phyloP scores from a whole-genome alignment of 2,797 vertebrate species.

The Enteromius thamalakanensis region DNA sequence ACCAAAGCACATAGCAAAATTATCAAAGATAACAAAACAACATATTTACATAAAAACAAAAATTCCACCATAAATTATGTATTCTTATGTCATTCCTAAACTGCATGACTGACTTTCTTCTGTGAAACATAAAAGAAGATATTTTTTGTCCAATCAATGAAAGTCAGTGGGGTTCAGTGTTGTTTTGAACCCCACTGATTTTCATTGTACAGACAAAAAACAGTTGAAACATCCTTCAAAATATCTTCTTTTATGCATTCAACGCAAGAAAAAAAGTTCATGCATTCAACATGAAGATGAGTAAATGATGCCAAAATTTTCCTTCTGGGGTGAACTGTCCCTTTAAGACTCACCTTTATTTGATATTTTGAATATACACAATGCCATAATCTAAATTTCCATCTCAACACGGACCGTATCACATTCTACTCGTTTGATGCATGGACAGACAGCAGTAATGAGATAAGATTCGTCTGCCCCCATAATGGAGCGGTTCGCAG shows the following conservation, averaged over 20 bases:
- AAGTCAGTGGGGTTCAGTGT: not conserved
- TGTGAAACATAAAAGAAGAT: not conserved
- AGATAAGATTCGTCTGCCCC: conserved; percentile 56
- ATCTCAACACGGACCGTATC: not conserved
- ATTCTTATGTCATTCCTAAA: not conserved
- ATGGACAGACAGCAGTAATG: conserved; percentile 54
- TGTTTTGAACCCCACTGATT: not conserved
- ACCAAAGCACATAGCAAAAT: not conserved
- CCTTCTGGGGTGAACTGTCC: not conserved
- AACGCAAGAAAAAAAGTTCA: not conserved
- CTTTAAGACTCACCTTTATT: not conserved
- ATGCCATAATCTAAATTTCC: conserved; percentile 1
- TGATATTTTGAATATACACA: conserved; percentile 21
- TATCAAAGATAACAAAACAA: not conserved
- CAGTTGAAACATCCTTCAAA: not conserved
- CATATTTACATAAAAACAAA: not conserved
- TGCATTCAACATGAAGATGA: not conserved
- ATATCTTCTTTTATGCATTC: not conserved
- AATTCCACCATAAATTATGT: not conserved
- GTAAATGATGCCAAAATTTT: not conserved
- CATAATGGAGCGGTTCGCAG: conserved; percentile 56
- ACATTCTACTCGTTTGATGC: conserved; percentile 36
- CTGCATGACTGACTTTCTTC: not conserved
- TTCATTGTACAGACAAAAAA: conserved; percentile 8
- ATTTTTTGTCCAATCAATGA: not conserved